These are phyloP conservation scores for Cyclina sinensis DNA, from an alignment of 1,140 invertebrate genomes.

Conservation along the genomic window DNA sequence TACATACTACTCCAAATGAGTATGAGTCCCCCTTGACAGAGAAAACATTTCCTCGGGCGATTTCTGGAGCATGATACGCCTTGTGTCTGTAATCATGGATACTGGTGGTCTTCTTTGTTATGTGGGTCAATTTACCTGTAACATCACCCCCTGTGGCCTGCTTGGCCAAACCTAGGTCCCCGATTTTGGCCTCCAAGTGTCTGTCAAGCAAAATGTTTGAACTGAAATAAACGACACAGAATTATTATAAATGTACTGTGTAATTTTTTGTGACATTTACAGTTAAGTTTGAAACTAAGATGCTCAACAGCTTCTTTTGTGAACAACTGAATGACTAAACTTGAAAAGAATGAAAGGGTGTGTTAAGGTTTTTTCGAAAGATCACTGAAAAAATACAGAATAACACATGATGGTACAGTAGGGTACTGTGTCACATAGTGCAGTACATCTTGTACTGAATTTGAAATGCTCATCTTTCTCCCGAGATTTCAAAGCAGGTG, in stretches of 20 bases:
- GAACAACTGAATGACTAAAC: too few species aligned
- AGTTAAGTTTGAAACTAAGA: too few species aligned
- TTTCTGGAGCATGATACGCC: slow-evolving; percentile 97
- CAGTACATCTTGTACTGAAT: too few species aligned
- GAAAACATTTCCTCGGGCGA: slow-evolving; percentile 90
- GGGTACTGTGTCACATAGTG: too few species aligned
- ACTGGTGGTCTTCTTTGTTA: slow-evolving; percentile 86
- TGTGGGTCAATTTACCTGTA: slow-evolving; percentile 88
- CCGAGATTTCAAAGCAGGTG: too few species aligned
- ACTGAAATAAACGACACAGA: slow-evolving; percentile 85
- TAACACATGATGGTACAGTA: too few species aligned
- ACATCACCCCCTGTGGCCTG: slow-evolving; percentile 89
- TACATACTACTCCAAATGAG: slow-evolving; percentile 95
- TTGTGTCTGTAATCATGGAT: slow-evolving; percentile 80
- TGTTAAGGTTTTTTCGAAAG: too few species aligned
- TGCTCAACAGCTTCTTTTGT: too few species aligned
- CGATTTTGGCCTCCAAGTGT: slow-evolving; percentile 95
- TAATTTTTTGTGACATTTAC: too few species aligned
- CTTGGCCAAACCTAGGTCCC: slow-evolving; percentile 96
- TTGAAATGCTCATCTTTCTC: too few species aligned
- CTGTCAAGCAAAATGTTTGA: slow-evolving; percentile 97
- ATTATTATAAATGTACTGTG: not conserved
- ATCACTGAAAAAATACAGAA: too few species aligned
- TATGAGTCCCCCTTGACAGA: slow-evolving; percentile 98
- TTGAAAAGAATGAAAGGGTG: too few species aligned